Conservation (phyloP, 2,113 vertebrate species). For the Labeo catla region DNA sequence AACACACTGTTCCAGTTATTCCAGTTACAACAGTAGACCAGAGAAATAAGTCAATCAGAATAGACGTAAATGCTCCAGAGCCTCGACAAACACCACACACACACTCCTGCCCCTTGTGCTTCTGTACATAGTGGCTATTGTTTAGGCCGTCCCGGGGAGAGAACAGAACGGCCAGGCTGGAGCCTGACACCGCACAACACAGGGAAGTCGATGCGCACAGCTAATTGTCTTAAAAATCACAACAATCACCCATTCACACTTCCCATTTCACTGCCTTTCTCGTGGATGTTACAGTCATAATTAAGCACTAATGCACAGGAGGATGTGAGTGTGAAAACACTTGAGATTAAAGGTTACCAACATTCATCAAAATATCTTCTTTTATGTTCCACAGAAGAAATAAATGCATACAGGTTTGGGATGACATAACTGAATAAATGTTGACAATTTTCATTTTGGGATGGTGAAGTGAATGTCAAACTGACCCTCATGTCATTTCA, state of each 20-base stretch:
- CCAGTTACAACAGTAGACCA: slow-evolving; percentile 23
- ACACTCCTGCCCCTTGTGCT: slow-evolving; percentile 48
- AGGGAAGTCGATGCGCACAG: slow-evolving; percentile 78
- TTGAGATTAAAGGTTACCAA: neutral
- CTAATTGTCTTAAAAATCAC: slow-evolving; percentile 78
- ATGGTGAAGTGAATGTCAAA: too few species aligned
- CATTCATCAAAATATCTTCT: too few species aligned
- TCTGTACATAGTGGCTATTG: slow-evolving; percentile 75
- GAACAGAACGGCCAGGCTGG: slow-evolving; percentile 70
- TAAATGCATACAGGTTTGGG: too few species aligned
- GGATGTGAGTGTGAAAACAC: neutral
- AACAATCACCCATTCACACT: slow-evolving; percentile 68
- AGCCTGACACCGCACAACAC: slow-evolving; percentile 80
- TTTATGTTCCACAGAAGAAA: too few species aligned
- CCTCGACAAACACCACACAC: slow-evolving; percentile 40
- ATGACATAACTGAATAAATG: too few species aligned
- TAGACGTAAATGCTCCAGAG: slow-evolving; percentile 40
- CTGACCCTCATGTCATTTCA: too few species aligned
- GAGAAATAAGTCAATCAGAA: slow-evolving; percentile 49
- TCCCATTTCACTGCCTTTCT: slow-evolving; percentile 46
- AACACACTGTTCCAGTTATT: slow-evolving; percentile 21
- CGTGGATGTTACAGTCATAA: slow-evolving; percentile 4
- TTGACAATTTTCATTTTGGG: too few species aligned
- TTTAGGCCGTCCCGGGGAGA: slow-evolving; percentile 68
- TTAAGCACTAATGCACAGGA: neutral